phyloP scores from a whole-genome alignment of 2,888 invertebrate genomes.

The Agrenia bidenticulata region DNA sequence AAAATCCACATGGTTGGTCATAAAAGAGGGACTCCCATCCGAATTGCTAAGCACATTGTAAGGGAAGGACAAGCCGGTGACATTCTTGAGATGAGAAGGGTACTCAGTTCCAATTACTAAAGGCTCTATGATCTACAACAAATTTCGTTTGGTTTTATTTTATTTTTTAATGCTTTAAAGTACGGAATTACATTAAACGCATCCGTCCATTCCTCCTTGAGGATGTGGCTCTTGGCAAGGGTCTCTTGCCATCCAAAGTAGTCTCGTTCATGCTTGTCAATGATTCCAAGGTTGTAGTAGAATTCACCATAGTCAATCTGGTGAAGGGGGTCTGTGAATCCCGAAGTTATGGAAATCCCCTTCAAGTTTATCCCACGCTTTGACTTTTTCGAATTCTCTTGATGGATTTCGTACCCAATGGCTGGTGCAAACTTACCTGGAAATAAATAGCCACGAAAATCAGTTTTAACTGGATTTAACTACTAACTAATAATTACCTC shows the following conservation, averaged over 20 bases:
- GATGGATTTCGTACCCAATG: conserved; percentile 39
- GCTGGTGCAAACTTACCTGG: conserved; percentile 40
- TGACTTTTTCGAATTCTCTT: conserved; percentile 54
- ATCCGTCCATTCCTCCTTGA: conserved; percentile 27
- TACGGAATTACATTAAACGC: conserved; percentile 49
- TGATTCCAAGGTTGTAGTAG: conserved; percentile 55
- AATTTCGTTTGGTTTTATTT: too few species aligned
- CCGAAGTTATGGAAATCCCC: conserved; percentile 55
- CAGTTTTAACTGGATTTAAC: too few species aligned
- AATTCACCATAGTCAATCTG: conserved; percentile 56
- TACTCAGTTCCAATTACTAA: conserved; percentile 20
- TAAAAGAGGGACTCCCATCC: not conserved
- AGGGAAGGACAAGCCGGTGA: conserved; percentile 32
- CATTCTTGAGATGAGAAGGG: conserved; percentile 32
- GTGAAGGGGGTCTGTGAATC: conserved; percentile 54
- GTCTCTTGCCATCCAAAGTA: conserved; percentile 50
- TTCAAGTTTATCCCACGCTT: conserved; percentile 62
- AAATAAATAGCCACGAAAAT: conserved; percentile 10
- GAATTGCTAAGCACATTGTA: conserved; percentile 17
- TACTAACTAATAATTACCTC: conserved; percentile 62
- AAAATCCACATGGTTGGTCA: conserved; percentile 19
- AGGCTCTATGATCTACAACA: conserved; percentile 29
- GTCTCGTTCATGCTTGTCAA: conserved; percentile 51
- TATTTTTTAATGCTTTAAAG: too few species aligned
- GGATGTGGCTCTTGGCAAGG: conserved; percentile 41